Evolutionary conservation across 2,888 invertebrate genomes (phyloP), one percentile per base, ranked within the genome.

Genomic region (Cancer borealis): DNA sequence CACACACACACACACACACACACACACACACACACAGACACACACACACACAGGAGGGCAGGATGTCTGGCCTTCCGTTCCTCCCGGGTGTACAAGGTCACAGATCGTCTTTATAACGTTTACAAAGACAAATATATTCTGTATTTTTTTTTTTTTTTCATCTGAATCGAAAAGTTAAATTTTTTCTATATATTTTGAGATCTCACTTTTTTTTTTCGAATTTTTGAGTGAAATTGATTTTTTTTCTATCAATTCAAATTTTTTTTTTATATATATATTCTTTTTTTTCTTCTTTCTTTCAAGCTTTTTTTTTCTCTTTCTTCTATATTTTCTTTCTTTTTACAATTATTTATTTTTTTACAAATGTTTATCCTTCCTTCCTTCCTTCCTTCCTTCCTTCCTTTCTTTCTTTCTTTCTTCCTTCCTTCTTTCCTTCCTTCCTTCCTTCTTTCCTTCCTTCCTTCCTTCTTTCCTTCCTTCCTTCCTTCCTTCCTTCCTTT

Each of bases 1-100:
- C 45, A 93, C 60, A 93, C 54, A 93, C 60, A 93, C 30, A 93
- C 60, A 93, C n/a, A 88, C 54, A 93, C 60, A 93, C 89, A 89
- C 66, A 79, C 60, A 88, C 60, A 88, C 89, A 92, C 84, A 92
- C 84, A 92, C 84, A 54, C 54, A n/a, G n/a, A 54, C 39, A 30
- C 84, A 54, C 54, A 54, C 54, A 54, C 12, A 12, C 12, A 54
- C 54, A 21, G 17, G 66, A n/a, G n/a, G n/a, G 66, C 14, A 21
- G 66, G 14, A 21, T 66, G 14, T 66, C 66, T 66, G n/a, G 14
- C 66, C 66, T 66, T n/a, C n/a, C 66, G 14, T n/a, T 21, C 66
- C n/a, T 66, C 66, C n/a, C 66, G 14, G 17, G 17, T n/a, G 1
- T n/a, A 21, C 66, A n/a, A 21, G 14, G 14, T 66, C 66, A 66